A percentile compares a stretch with the other conserved stretches of the same genome.
phyloP scores from a whole-genome alignment of 2,888 invertebrate genomes.

The Erannis defoliaria region DNA sequence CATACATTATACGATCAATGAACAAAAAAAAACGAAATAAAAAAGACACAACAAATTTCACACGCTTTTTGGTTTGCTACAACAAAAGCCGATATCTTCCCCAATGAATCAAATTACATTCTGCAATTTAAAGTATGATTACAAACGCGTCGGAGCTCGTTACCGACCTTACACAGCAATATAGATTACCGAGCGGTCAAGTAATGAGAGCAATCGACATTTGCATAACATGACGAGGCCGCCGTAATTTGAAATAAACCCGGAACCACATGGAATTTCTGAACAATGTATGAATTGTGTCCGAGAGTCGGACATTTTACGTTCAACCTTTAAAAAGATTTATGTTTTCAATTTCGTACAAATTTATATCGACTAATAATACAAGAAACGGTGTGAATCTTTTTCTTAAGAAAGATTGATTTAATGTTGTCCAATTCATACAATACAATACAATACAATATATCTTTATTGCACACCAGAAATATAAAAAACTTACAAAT shows the following conservation, averaged over 20 bases:
- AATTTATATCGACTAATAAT: too few species aligned
- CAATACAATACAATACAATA: too few species aligned
- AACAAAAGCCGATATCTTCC: not conserved
- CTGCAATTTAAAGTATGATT: not conserved
- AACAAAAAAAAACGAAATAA: not conserved
- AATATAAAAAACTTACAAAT: too few species aligned
- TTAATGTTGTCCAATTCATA: too few species aligned
- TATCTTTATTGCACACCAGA: too few species aligned
- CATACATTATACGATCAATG: too few species aligned
- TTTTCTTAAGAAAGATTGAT: too few species aligned
- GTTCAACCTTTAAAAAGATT: too few species aligned
- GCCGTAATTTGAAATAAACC: not conserved
- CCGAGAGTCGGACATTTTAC: not conserved
- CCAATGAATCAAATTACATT: not conserved
- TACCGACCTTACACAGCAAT: not conserved
- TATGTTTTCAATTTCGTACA: not conserved
- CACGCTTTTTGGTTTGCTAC: not conserved
- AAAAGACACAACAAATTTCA: not conserved
- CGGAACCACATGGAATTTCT: not conserved
- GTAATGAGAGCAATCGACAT: constrained; percentile 4
- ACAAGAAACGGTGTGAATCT: too few species aligned
- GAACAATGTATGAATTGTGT: not conserved
- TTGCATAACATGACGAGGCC: constrained; percentile 5
- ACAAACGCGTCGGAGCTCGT: not conserved
- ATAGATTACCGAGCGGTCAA: not conserved